Conservation (phyloP, 2,113 vertebrate genomes). For the Rhodinocichla rosea region DNA sequence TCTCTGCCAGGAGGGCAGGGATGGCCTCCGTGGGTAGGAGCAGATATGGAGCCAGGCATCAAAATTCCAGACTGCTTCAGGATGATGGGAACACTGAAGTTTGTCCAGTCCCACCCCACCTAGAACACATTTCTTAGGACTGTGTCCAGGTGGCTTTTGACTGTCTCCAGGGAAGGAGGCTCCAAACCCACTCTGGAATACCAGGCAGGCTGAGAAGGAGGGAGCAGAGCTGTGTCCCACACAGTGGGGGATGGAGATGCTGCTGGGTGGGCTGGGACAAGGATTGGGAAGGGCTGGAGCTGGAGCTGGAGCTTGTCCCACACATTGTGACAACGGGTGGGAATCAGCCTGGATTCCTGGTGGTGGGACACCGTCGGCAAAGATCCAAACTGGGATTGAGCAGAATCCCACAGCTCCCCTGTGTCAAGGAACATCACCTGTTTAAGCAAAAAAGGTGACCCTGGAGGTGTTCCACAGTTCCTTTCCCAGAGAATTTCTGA, state of each 20-base stretch:
- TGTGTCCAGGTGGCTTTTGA: neutral
- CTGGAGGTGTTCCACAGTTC: fast-evolving
- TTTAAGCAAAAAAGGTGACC: neutral
- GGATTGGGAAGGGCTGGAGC: neutral
- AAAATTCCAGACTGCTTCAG: neutral
- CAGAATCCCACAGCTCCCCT: neutral
- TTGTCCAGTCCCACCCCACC: neutral
- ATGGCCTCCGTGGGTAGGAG: fast-evolving
- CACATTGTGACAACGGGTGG: neutral
- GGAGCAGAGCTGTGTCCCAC: neutral
- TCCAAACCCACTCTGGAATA: neutral
- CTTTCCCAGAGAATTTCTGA: neutral
- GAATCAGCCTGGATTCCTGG: neutral
- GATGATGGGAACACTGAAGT: neutral
- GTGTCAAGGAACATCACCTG: fast-evolving
- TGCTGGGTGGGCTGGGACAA: neutral
- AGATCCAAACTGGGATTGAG: neutral
- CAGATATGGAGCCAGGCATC: neutral
- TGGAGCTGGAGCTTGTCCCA: neutral
- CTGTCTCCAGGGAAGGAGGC: neutral
- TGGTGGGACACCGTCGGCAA: neutral
- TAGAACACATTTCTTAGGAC: fast-evolving
- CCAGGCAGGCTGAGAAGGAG: neutral
- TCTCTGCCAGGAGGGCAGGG: neutral
- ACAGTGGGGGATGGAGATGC: neutral